These are phyloP conservation scores for Podarcis cretensis DNA, from an alignment of 2,113 vertebrate genomes.

Conservation along the genomic window DNA sequence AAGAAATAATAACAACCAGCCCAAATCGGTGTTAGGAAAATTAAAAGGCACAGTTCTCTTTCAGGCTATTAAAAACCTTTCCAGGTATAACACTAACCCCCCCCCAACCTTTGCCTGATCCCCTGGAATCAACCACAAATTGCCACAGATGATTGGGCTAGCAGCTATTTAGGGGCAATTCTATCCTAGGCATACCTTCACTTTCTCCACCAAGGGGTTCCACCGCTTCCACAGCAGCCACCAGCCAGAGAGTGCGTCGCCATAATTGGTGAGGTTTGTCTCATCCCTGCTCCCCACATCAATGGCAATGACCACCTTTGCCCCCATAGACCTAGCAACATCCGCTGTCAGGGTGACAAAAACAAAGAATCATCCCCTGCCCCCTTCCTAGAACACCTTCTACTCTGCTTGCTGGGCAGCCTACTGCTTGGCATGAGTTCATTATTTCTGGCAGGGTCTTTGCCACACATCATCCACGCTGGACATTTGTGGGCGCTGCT, in stretches of 20 bases:
- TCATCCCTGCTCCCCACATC: conserved; percentile 92
- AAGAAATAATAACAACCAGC: neutral
- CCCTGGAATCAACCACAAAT: neutral
- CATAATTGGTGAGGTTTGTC: conserved; percentile 92
- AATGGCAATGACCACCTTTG: conserved; percentile 91
- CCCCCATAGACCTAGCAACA: conserved; percentile 89
- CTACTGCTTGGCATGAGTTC: neutral
- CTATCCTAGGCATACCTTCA: conserved; percentile 79
- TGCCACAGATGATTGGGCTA: neutral
- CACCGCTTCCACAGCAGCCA: conserved; percentile 95
- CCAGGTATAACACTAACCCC: neutral
- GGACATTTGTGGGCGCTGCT: neutral
- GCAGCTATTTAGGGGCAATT: neutral
- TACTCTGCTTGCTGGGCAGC: neutral
- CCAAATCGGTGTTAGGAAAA: neutral
- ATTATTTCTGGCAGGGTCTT: neutral
- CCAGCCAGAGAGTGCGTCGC: conserved; percentile 90
- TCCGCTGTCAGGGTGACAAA: conserved; percentile 78
- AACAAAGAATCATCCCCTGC: neutral
- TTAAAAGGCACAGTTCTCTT: too few species aligned
- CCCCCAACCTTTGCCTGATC: neutral
- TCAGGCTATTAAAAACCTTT: too few species aligned
- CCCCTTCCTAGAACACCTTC: too few species aligned
- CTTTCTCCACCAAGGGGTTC: conserved; percentile 88
- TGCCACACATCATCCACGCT: neutral